Conservation (phyloP, 2,797 vertebrate species). For the Catharus ustulatus region DNA sequence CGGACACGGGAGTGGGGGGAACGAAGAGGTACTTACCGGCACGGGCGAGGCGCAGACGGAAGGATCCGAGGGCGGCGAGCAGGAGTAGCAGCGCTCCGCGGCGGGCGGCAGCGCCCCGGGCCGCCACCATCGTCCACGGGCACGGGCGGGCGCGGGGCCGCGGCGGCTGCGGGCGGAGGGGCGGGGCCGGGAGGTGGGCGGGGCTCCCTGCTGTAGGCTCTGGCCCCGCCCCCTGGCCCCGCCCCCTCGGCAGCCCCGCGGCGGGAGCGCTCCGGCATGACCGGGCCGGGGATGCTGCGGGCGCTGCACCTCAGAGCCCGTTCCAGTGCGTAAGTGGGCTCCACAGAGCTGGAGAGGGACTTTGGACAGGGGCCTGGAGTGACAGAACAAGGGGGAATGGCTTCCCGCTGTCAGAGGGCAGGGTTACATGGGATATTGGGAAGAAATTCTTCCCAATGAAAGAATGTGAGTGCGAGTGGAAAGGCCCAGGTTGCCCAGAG, state of each 20-base stretch:
- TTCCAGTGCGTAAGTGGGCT: fast-evolving
- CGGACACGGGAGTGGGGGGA: neutral
- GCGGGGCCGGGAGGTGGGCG: neutral
- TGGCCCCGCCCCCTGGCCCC: neutral
- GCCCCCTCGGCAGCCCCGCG: neutral
- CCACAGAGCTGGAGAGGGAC: neutral
- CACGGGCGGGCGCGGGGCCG: neutral
- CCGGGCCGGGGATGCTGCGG: fast-evolving
- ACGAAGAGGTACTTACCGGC: neutral
- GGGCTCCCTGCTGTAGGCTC: too few relatives aligned
- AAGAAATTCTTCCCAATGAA: neutral
- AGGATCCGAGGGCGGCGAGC: neutral
- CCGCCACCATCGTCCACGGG: constrained; percentile 15
- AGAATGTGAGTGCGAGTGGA: neutral
- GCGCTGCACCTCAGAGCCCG: fast-evolving
- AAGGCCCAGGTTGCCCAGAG: neutral
- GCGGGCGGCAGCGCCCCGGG: neutral
- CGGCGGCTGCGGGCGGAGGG: neutral
- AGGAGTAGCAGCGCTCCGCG: constrained; percentile 22
- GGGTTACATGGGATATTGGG: neutral
- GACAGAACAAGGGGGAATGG: neutral
- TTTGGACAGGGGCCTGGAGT: neutral
- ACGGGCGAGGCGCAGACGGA: neutral
- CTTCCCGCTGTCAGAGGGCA: neutral
- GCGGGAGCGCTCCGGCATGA: fast-evolving